A percentile compares a stretch with the other conserved stretches of the same genome.
phyloP scores from a whole-genome alignment of 2,113 vertebrate species.

The Carollia perspicillata region DNA sequence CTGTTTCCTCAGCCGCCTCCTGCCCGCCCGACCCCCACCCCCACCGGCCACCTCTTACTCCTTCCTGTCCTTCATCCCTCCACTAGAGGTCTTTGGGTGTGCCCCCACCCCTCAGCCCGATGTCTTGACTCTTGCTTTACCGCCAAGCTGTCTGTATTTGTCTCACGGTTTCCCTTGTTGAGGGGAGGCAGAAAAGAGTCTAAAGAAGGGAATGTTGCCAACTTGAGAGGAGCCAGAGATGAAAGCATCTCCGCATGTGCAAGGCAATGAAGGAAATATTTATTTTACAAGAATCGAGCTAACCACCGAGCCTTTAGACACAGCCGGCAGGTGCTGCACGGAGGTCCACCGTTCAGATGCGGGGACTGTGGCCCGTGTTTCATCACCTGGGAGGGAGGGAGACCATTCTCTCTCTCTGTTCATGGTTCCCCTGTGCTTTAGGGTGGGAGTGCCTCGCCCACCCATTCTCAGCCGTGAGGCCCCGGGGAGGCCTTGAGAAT shows the following conservation, averaged over 20 bases:
- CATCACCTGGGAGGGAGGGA: not conserved
- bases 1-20: rapidly evolving
- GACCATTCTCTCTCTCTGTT: rapidly evolving
- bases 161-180: not conserved
- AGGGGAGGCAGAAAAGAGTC: not conserved
- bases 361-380: rapidly evolving
- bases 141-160: not conserved
- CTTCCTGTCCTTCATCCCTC: not conserved
- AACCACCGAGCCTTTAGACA: not conserved
- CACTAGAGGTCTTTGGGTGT: rapidly evolving
- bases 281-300: not conserved
- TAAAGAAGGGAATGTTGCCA: not conserved
- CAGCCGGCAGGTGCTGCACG: not conserved
- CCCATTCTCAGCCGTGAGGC: not conserved
- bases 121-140: not conserved
- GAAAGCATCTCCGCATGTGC: not conserved
- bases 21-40: too few species aligned
- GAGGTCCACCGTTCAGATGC: rapidly evolving
- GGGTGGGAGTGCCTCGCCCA: rapidly evolving
- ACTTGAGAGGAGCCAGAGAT: not conserved
- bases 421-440: not conserved
- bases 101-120: rapidly evolving
- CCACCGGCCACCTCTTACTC: rapidly evolving
- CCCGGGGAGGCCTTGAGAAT: rapidly evolving
- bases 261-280: not conserved